Percentiles rank a stretch among this genome's conserved stretches.
Conservation (phyloP, 2,113 vertebrate species). For the Anoplopoma fimbria region DNA sequence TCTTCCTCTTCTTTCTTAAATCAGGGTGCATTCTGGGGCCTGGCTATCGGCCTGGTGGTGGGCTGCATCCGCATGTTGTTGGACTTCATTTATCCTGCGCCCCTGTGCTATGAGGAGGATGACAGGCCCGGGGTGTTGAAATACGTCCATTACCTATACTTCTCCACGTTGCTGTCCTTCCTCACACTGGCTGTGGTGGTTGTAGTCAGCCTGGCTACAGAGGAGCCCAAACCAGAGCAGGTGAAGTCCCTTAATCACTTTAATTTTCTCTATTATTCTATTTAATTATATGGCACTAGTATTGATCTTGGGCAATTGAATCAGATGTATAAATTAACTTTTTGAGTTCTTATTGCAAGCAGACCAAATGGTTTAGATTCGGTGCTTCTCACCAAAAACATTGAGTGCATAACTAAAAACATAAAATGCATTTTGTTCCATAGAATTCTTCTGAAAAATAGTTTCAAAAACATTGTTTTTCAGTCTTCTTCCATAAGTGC, state of each 20-base stretch:
- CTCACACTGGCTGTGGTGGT: conserved; percentile 84
- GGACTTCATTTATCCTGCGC: conserved; percentile 91
- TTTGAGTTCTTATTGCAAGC: background rate
- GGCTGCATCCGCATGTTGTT: conserved; percentile 89
- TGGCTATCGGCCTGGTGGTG: conserved; percentile 86
- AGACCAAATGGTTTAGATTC: background rate
- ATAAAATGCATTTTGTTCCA: background rate
- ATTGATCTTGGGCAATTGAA: background rate
- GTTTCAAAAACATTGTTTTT: background rate
- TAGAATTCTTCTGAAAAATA: background rate
- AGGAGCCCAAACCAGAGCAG: conserved; percentile 82
- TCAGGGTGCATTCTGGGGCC: conserved; percentile 95
- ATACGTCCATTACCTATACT: conserved; percentile 94
- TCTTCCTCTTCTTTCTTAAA: no score
- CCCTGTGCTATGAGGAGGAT: conserved; percentile 89
- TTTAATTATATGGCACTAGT: background rate
- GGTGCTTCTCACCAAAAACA: background rate
- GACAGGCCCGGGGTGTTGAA: conserved; percentile 86
- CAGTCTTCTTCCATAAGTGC: background rate
- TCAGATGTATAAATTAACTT: background rate
- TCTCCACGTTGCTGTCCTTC: conserved; percentile 89
- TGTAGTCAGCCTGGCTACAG: conserved; percentile 87
- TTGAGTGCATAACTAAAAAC: background rate
- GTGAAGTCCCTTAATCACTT: conserved; percentile 69
- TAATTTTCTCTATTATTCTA: background rate